Base-by-base conservation (phyloP, 1,140 invertebrate genomes). In the Contarinia nasturtii region DNA sequence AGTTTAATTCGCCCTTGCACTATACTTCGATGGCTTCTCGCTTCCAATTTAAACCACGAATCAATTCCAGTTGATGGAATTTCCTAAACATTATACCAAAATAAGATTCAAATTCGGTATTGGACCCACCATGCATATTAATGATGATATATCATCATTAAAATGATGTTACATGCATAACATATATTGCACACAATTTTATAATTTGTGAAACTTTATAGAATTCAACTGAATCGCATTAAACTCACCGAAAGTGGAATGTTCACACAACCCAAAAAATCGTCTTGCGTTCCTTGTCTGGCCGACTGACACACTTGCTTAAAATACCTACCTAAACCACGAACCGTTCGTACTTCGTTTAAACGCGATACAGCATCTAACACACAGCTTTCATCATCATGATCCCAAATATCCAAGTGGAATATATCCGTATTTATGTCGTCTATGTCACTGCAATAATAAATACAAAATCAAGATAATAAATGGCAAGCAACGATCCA, bases 221-320 rank as follows among this genome's bases (percentile, higher is more conserved):
- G n/a, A n/a, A n/a, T n/a, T n/a, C n/a, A n/a, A n/a, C n/a, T n/a
- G n/a, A n/a, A n/a, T n/a, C n/a, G n/a, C n/a, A n/a, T n/a, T n/a
- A n/a, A 17, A 36, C 21, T 47, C 44, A 46, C 45, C 7, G 58
- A 46, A 1, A 63, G 51, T n/a, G 59, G 58, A 33, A 82, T 66
- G 50, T 77, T 77, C 20, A 82, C 67, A 46, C 75, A 77, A 10
- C 86, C 87, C 1, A 96, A 72, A 57, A 96, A 96, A 61, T 96
- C 92, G 60, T 96, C 92, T 52, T 93, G 83, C 33, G 80, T 81
- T 7, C 82, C 84, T 43, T 86, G 82, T 19, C 92, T 67, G 0
- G 92, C 91, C 50, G 88, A 93, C 65, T 96, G 92, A 36, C 91
- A 92, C 21, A 94, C 87, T 68, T 96, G 91, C 59, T 96, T 96